These are phyloP conservation scores for Macropus fuliginosus DNA, from an alignment of 2,797 vertebrate species.

Conservation along the genomic window DNA sequence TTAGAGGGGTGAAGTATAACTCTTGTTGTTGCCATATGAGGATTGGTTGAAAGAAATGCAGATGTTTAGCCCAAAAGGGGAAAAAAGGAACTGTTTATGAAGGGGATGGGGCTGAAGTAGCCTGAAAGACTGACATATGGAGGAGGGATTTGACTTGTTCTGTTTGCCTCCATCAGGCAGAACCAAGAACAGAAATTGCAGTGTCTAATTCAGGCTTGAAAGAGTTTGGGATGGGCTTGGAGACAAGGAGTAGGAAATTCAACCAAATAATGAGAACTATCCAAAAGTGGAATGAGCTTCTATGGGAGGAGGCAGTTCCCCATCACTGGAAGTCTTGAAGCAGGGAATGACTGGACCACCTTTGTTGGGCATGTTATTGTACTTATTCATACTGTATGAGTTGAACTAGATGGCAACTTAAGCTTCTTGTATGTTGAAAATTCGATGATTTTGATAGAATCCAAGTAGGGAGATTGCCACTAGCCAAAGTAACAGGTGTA, in stretches of 20 bases:
- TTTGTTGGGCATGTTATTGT: not conserved
- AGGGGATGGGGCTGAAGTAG: too few relatives aligned
- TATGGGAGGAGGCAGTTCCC: not conserved
- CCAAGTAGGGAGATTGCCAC: not conserved
- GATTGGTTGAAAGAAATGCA: not conserved
- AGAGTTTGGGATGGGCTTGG: not conserved
- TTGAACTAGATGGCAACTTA: not conserved
- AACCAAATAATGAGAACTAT: not conserved
- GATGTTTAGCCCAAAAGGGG: not conserved
- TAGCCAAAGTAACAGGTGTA: not conserved
- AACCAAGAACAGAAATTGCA: not conserved
- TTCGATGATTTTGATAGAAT: not conserved
- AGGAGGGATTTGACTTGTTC: not conserved
- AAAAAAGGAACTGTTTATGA: not conserved
- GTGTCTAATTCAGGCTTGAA: not conserved
- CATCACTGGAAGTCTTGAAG: not conserved
- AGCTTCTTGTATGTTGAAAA: not conserved
- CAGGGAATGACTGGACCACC: not conserved
- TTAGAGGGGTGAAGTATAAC: not conserved
- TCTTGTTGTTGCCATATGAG: not conserved
- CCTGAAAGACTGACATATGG: not conserved
- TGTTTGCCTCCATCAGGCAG: not conserved
- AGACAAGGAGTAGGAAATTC: not conserved
- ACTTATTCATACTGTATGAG: not conserved
- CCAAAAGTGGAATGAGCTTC: not conserved